phyloP scores from a whole-genome alignment of 2,113 vertebrate species.

The Hymenochirus boettgeri region DNA sequence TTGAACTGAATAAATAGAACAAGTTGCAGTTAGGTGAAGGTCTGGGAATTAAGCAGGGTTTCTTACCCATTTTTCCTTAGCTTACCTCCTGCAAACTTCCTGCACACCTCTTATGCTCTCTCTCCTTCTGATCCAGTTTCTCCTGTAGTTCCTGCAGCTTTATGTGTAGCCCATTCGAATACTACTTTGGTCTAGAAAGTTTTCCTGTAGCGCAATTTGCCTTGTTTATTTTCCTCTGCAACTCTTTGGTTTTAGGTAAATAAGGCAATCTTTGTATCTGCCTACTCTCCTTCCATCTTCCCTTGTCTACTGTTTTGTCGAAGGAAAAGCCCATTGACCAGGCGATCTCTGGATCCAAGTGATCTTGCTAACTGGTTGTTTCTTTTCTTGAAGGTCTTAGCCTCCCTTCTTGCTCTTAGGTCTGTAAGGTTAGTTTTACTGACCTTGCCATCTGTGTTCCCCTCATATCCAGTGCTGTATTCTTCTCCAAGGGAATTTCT shows the following conservation, averaged over 20 bases:
- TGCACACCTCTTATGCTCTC: slow-evolving; percentile 8
- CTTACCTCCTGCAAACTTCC: slow-evolving; percentile 31
- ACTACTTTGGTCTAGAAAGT: neutral
- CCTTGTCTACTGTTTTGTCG: neutral
- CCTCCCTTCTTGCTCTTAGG: neutral
- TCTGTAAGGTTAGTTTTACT: neutral
- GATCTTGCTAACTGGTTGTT: neutral
- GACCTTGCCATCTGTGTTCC: neutral
- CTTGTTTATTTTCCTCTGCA: neutral
- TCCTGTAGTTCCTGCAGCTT: slow-evolving; percentile 22
- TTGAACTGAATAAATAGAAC: slow-evolving; percentile 15
- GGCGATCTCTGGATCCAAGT: neutral
- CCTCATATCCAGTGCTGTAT: neutral
- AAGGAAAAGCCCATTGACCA: slow-evolving; percentile 1
- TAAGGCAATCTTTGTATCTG: neutral
- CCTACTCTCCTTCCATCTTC: neutral
- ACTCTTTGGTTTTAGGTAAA: neutral
- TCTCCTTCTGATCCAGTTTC: slow-evolving; percentile 13
- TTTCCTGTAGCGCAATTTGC: neutral
- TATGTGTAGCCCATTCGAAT: neutral
- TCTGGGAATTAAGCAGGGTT: no score
- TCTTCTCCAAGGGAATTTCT: neutral
- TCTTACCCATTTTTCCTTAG: neutral
- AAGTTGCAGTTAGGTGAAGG: neutral
- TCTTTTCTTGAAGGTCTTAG: neutral